These are phyloP conservation scores for Quadroppia sp. DNA, from an alignment of 2,888 invertebrate genomes.

Conservation along the genomic window DNA sequence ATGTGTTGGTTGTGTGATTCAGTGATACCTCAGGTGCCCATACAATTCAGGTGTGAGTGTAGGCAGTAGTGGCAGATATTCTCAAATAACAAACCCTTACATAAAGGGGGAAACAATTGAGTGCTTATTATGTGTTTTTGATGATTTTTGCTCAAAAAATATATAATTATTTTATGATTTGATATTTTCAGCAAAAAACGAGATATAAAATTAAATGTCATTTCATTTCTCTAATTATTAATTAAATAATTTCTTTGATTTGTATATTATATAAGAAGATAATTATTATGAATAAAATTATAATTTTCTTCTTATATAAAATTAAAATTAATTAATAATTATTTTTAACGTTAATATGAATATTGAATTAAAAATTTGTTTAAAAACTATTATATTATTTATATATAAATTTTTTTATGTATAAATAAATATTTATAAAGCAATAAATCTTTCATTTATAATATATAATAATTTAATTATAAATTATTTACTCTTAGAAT, in stretches of 20 bases:
- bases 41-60: not conserved
- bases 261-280: no score
- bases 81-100: constrained; percentile 15
- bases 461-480: not conserved
- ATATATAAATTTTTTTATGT: not conserved
- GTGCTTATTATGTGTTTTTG: not conserved
- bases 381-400: not conserved
- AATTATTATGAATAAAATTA: no score
- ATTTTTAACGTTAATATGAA: no score
- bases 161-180: no score
- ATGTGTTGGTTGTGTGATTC: not conserved
- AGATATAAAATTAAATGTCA: no score
- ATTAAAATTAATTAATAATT: no score
- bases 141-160: no score
- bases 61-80: not conserved
- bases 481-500: constrained; percentile 1
- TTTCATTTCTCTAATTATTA: no score
- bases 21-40: constrained; percentile 5
- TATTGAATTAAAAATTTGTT: not conserved
- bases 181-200: no score
- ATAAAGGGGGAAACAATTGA: constrained; percentile 1
- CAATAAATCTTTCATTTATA: not conserved
- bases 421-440: not conserved
- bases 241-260: no score
- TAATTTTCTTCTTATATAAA: no score